These are phyloP conservation scores for Sorex maritimensis DNA, from an alignment of 2,797 vertebrate genomes.

Conservation along the genomic window DNA sequence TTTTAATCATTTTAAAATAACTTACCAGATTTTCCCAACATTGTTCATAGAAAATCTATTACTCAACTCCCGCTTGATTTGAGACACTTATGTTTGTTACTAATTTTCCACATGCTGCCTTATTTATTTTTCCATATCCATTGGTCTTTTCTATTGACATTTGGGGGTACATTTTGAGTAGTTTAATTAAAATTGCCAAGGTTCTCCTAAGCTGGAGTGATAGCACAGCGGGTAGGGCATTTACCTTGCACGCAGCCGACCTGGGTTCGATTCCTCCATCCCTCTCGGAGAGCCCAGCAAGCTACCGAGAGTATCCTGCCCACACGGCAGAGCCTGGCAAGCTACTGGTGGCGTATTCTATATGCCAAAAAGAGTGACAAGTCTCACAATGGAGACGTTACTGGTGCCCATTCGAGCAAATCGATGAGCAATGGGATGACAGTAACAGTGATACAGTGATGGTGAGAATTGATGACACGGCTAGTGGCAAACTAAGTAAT, in stretches of 20 bases:
- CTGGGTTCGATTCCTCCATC: no score
- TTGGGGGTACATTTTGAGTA: constrained; percentile 52
- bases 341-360: no score
- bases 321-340: no score
- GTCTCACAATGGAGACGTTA: no score
- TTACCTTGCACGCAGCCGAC: no score
- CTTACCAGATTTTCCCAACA: neutral
- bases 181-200: constrained; percentile 23
- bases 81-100: constrained; percentile 46
- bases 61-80: neutral
- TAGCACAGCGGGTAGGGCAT: no score
- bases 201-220: neutral
- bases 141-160: constrained; percentile 48
- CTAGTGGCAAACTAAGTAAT: neutral
- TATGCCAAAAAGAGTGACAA: no score
- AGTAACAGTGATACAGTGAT: no score
- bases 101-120: neutral
- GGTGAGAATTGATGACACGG: neutral
- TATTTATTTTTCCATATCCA: neutral
- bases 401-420: no score
- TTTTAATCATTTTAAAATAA: constrained; percentile 38
- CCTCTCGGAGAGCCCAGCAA: no score
- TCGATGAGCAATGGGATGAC: no score
- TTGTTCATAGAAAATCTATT: neutral
- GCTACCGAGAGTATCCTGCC: no score